Evolutionary conservation across 2,797 vertebrate genomes (phyloP).

Genomic region (Vireo griseus): DNA sequence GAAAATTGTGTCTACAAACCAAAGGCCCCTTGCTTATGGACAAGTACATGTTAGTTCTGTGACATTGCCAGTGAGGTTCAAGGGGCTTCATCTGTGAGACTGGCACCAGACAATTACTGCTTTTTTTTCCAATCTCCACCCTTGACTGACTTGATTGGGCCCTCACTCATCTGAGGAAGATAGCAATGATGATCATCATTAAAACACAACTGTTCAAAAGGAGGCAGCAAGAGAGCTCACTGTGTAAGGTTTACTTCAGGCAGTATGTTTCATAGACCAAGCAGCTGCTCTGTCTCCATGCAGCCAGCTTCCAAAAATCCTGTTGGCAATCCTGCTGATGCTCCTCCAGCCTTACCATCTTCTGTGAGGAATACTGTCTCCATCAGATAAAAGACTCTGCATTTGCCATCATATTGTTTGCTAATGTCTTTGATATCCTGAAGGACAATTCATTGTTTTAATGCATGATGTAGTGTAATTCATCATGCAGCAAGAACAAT

Average conservation of each 20-base stretch:
- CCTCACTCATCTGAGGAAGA: not conserved
- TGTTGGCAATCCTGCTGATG: not conserved
- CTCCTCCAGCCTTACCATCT: not conserved
- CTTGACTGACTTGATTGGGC: not conserved
- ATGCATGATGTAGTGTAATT: slow-evolving; percentile 75
- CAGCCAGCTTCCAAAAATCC: not conserved
- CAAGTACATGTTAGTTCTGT: not conserved
- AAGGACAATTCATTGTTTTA: slow-evolving; percentile 79
- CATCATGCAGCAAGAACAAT: slow-evolving; percentile 82
- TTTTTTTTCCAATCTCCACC: not conserved
- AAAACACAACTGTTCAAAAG: not conserved
- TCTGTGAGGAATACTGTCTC: not conserved
- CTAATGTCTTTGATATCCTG: slow-evolving; percentile 74
- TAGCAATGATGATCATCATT: not conserved
- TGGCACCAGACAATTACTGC: not conserved
- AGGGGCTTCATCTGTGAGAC: not conserved
- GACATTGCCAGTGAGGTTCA: not conserved
- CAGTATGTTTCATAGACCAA: not conserved
- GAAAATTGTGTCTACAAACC: not conserved
- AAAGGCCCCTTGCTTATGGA: not conserved
- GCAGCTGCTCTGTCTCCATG: not conserved
- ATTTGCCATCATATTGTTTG: slow-evolving; percentile 64
- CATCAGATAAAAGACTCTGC: slow-evolving; percentile 49
- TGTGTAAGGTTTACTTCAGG: not conserved
- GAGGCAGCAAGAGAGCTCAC: not conserved